phyloP scores from a whole-genome alignment of 2,888 invertebrate species.

The Ectemnius continuus region DNA sequence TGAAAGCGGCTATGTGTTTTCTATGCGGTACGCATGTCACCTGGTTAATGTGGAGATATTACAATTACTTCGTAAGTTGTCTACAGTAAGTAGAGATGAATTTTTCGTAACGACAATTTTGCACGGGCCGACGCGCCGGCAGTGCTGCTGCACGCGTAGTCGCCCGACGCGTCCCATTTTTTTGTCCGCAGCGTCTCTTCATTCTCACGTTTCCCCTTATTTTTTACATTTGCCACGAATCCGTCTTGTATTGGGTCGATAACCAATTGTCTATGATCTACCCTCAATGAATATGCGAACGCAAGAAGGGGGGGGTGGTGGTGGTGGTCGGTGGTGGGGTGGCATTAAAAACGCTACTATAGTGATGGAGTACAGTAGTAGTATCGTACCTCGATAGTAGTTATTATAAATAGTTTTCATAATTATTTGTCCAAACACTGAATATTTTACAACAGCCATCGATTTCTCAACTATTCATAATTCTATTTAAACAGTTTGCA shows the following conservation, averaged over 20 bases:
- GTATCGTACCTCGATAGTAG: conserved; percentile 69
- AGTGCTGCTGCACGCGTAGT: conserved; percentile 53
- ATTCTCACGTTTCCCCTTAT: conserved; percentile 17
- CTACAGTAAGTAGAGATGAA: conserved; percentile 69
- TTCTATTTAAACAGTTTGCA: conserved; percentile 72
- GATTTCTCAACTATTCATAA: conserved; percentile 72
- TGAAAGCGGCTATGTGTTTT: conserved; percentile 72
- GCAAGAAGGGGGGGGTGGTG: conserved; percentile 62
- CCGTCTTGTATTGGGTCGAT: conserved; percentile 34
- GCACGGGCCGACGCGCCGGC: conserved; percentile 40
- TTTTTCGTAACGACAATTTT: conserved; percentile 67
- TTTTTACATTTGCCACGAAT: conserved; percentile 47
- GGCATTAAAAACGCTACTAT: conserved; percentile 70
- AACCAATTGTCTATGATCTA: conserved; percentile 44
- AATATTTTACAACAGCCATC: conserved; percentile 77
- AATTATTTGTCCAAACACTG: conserved; percentile 75
- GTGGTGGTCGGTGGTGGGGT: too few species aligned
- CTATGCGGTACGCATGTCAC: conserved; percentile 71
- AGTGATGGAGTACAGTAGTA: conserved; percentile 69
- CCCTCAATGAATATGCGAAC: conserved; percentile 65
- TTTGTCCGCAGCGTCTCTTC: conserved; percentile 47
- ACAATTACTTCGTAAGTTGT: conserved; percentile 71
- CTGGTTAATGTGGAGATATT: conserved; percentile 70
- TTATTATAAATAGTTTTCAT: conserved; percentile 72
- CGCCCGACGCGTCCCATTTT: conserved; percentile 51